Evolutionary conservation across 2,797 vertebrate genomes (phyloP).

Genomic region (Tauraco hartlaubi): DNA sequence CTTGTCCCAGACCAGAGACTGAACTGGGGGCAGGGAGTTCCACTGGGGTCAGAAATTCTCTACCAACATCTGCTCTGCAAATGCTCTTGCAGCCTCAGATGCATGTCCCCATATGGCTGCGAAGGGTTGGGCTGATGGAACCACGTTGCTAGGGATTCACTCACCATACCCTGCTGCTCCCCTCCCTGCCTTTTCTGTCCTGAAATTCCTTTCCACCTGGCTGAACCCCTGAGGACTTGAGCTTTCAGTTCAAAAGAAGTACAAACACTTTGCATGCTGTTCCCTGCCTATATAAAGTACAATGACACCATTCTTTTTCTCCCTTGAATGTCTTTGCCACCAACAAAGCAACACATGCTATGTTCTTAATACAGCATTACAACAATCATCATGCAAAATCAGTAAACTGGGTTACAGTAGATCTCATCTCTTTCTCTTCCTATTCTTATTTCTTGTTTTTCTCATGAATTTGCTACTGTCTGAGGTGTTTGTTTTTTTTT

Average conservation of each 20-base stretch:
- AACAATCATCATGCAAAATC: neutral
- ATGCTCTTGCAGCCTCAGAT: neutral
- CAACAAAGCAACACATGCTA: neutral
- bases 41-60: constrained; percentile 3
- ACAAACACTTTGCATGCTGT: neutral
- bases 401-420: neutral
- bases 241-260: neutral
- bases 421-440: neutral
- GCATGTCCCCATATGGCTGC: neutral
- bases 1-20: neutral
- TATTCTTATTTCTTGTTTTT: neutral
- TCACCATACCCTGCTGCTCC: neutral
- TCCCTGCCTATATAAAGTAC: neutral
- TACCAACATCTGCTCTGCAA: constrained; percentile 56
- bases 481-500: neutral
- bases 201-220: constrained; percentile 15
- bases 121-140: neutral
- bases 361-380: neutral
- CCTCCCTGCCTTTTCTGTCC: neutral
- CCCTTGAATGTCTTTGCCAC: neutral
- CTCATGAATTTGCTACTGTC: neutral
- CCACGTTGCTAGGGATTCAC: neutral
- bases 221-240: neutral
- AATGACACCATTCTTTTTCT: neutral
- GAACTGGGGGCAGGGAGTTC: constrained; percentile 19